phyloP scores from a whole-genome alignment of 2,797 vertebrate species.

The Protosalanx chinensis region DNA sequence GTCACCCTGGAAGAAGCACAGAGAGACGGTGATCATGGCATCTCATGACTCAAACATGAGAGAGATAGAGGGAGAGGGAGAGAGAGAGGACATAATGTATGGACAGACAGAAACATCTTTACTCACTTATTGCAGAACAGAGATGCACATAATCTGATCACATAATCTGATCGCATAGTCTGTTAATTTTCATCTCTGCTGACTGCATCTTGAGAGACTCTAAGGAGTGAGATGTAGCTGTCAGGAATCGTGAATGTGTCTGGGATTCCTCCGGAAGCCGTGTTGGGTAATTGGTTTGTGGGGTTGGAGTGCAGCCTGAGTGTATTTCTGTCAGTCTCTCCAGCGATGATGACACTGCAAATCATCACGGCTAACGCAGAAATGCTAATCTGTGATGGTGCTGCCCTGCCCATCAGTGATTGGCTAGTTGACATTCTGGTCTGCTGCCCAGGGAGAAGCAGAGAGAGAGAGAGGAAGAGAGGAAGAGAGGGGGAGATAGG shows the following conservation, averaged over 20 bases:
- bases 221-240: neutral
- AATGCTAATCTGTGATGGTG: slow-evolving; percentile 33
- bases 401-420: slow-evolving; percentile 26
- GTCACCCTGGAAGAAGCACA: too few relatives aligned
- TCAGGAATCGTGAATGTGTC: too few relatives aligned
- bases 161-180: too few relatives aligned
- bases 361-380: slow-evolving; percentile 20
- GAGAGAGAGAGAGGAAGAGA: neutral
- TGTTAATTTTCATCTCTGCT: too few relatives aligned
- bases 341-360: slow-evolving; percentile 26
- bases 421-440: slow-evolving; percentile 36
- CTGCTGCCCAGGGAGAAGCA: neutral
- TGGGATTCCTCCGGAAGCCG: too few relatives aligned
- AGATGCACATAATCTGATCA: too few relatives aligned
- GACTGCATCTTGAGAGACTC: neutral
- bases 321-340: slow-evolving; percentile 25
- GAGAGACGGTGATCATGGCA: too few relatives aligned
- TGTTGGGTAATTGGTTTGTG: slow-evolving; percentile 20
- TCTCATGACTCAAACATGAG: neutral
- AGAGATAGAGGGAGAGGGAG: neutral
- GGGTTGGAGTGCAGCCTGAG: slow-evolving; percentile 7
- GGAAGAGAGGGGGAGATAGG: neutral
- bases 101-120: too few relatives aligned
- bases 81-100: neutral
- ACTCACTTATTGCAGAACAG: too few relatives aligned